Conservation (phyloP, 2,888 invertebrate species). For the Spilarctia lutea region DNA sequence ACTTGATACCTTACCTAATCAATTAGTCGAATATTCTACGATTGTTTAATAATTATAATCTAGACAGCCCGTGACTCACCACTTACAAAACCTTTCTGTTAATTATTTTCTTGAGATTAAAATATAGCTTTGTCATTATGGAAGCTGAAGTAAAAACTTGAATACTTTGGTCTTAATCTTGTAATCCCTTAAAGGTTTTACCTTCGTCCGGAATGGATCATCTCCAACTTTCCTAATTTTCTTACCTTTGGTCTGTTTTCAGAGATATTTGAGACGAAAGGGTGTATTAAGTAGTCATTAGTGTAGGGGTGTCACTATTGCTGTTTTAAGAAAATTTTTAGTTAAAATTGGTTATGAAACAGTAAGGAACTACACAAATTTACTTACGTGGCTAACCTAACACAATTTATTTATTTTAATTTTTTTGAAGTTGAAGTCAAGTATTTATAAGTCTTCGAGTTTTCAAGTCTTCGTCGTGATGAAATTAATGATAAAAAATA, state of each 20-base stretch:
- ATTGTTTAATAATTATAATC: too few relatives aligned
- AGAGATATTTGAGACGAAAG: constrained; percentile 22
- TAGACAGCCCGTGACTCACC: background rate
- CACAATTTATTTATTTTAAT: too few relatives aligned
- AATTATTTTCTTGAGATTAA: background rate
- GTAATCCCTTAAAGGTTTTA: constrained; percentile 26
- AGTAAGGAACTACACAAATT: too few relatives aligned
- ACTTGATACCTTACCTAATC: background rate
- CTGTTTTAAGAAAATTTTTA: background rate
- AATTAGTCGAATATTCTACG: background rate
- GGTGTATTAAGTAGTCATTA: constrained; percentile 20
- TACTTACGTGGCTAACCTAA: too few relatives aligned
- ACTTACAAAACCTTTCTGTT: background rate
- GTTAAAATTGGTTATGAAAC: background rate
- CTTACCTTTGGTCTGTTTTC: constrained; percentile 31
- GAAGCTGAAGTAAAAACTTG: background rate
- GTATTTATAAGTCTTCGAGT: too few relatives aligned
- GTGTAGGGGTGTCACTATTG: constrained; percentile 26
- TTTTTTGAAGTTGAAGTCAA: too few relatives aligned
- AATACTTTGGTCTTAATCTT: constrained; percentile 14
- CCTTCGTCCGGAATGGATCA: constrained; percentile 13
- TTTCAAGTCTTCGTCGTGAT: too few relatives aligned
- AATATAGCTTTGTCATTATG: background rate
- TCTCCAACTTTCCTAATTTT: constrained; percentile 30
- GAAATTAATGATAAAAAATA: too few relatives aligned